Evolutionary conservation across 2,113 vertebrate genomes (phyloP), one percentile per base, ranked within the genome.

Genomic region (Lathamus discolor): DNA sequence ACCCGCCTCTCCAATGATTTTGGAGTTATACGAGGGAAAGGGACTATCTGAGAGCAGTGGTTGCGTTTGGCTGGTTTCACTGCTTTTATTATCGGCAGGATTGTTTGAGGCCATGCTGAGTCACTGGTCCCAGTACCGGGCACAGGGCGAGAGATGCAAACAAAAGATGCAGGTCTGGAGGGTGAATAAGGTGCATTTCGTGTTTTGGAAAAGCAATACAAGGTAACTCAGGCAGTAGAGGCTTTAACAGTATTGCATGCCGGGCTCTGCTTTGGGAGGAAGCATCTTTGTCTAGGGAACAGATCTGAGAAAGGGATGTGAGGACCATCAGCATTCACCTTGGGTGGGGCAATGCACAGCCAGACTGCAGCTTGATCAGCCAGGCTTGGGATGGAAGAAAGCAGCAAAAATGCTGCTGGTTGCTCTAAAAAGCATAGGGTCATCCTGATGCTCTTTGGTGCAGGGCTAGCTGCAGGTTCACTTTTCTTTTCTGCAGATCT

Each of bases 121-220:
- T 94, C 91, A 96, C 81, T 6, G 2, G 3, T 41, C n/a, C 46
- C 37, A 22, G 75, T 35, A 11, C 61, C 83, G 64, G 57, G 85
- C 86, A 95, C 69, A 86, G 48, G 52, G 62, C 68, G 48, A 88
- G 89, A 88, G 79, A 44, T 55, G 61, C 61, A 92, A 95, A 95
- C 62, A 91, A 23, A 68, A 73, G 77, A 67, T 41, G 51, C 0
- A 1, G 23, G 35, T 59, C 74, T 67, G 59, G 48, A 73, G 59
- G 41, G 25, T 22, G 41, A 39, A 5, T 31, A 43, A 73, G 9
- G 64, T 20, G 5, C 27, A 7, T 61, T 89, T 37, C 39, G 23
- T 84, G 29, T 24, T 72, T 78, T 46, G 41, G 82, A 59, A 76
- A 69, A 43, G 54, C 10, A 59, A 39, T 14, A 14, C 16, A 24